A percentile compares a stretch with the other conserved stretches of the same genome.
These are phyloP conservation scores for Spodoptera exigua DNA, from an alignment of 2,888 invertebrate species.

Conservation along the genomic window DNA sequence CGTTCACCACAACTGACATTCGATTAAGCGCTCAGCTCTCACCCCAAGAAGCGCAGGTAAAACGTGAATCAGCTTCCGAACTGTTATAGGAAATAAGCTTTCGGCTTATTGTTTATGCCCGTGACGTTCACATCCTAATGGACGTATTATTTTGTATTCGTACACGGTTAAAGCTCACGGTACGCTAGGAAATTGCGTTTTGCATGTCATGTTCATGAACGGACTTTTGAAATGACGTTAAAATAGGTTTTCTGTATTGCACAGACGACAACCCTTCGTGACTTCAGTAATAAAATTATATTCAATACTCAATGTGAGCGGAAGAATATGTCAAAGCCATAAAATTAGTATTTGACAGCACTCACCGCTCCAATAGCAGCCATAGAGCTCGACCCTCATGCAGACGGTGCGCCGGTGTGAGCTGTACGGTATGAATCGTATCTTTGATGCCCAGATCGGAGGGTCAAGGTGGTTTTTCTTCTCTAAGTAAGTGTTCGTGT, in stretches of 20 bases:
- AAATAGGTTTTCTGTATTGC: no score
- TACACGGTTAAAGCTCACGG: no score
- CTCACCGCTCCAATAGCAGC: constrained; percentile 94
- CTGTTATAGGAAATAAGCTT: constrained; percentile 19
- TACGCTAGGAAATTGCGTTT: no score
- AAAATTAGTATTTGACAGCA: constrained; percentile 10
- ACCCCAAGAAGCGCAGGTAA: constrained; percentile 19
- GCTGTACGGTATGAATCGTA: constrained; percentile 96
- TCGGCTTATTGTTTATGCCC: constrained; percentile 12
- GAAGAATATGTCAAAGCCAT: no score
- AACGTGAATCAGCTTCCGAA: constrained; percentile 25
- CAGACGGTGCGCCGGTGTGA: constrained; percentile 95
- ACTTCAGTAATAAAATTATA: not conserved
- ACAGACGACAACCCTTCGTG: not conserved
- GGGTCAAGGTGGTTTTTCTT: constrained; percentile 93
- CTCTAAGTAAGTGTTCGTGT: constrained; percentile 96
- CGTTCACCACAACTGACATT: constrained; percentile 35
- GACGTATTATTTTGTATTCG: not conserved
- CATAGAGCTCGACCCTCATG: constrained; percentile 97
- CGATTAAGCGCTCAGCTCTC: constrained; percentile 39
- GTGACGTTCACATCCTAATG: constrained; percentile 11
- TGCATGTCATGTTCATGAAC: no score
- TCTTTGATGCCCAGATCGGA: constrained; percentile 95
- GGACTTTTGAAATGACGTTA: no score
- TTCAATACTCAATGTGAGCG: no score